A percentile compares a stretch with the other conserved stretches of the same genome.
These are phyloP conservation scores for Enteromius thamalakanensis DNA, from an alignment of 2,797 vertebrate species.

Conservation along the genomic window DNA sequence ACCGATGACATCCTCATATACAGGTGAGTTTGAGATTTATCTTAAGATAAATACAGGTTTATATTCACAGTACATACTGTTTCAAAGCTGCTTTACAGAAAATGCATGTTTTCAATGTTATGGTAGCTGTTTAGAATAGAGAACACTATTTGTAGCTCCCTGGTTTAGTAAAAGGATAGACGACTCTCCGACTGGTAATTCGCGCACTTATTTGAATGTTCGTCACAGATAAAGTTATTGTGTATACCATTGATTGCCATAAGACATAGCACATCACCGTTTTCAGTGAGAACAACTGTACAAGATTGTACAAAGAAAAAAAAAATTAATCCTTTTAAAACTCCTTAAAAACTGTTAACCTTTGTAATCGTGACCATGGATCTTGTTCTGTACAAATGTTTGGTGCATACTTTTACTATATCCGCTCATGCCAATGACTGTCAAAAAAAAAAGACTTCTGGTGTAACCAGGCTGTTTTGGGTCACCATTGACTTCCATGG, in stretches of 20 bases:
- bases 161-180: no score
- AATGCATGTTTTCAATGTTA: neutral
- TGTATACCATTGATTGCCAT: neutral
- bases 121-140: no score
- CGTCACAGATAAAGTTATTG: neutral
- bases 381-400: no score
- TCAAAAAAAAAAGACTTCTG: no score
- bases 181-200: neutral
- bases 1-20: slow-evolving; percentile 90
- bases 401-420: no score
- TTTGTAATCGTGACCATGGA: neutral
- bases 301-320: neutral
- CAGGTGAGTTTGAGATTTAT: slow-evolving; percentile 75
- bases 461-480: no score
- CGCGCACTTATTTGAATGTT: neutral
- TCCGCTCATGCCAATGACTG: no score
- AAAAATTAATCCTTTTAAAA: neutral
- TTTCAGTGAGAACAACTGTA: neutral
- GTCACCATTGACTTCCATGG: no score
- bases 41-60: neutral
- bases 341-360: neutral
- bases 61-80: neutral
- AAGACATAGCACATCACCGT: neutral
- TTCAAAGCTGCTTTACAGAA: neutral
- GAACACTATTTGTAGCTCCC: no score